Base-by-base conservation (phyloP, 2,888 invertebrate genomes). In the Drosophila austrosaltans region DNA sequence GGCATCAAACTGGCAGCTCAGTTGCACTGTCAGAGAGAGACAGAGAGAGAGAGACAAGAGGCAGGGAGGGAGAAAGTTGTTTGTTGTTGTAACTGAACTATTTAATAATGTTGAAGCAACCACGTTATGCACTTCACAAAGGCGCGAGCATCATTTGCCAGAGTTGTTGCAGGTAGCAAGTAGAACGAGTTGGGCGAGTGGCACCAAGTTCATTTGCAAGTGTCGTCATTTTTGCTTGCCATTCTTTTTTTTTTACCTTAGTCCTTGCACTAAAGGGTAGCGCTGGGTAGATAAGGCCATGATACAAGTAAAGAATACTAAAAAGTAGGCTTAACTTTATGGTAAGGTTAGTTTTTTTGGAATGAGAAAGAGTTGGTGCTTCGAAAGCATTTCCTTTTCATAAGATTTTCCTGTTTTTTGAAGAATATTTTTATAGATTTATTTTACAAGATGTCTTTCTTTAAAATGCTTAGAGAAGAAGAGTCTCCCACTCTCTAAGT, bases 101-200 rank as follows among this genome's bases (percentile, higher is more conserved):
- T 86, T 86, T 86, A 86, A 86, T 86, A 86, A 87, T 84, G 85
- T 85, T 75, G 78, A 62, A 76, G 65, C 81, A 67, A 74, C 75
- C 76, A 77, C 69, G 75, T 69, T 75, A 77, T 79, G 81, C 78
- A 77, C 74, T 69, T 67, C 69, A 75, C 57, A 61, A 62, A 63
- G 53, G 57, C 40, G 57, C 56, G 54, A 68, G 64, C 79, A 67
- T 73, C 78, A 76, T 79, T 74, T 77, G 67, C 70, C 66, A 63
- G 70, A 63, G 66, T 58, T 58, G 8, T 8, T 36, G 4, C 40
- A 36, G 39, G 20, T 36, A n/a, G 30, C 62, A 58, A 44, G 16
- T 8, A 48, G 20, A 42, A 4, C 1, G 16, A 16, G 10, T 73
- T 68, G 63, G 54, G 12, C 54, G n/a, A 44, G 42, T 60, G 32